Evolutionary conservation across 2,113 vertebrate species (phyloP), one percentile per base, ranked within the genome.

Genomic region (Silurus meridionalis): DNA sequence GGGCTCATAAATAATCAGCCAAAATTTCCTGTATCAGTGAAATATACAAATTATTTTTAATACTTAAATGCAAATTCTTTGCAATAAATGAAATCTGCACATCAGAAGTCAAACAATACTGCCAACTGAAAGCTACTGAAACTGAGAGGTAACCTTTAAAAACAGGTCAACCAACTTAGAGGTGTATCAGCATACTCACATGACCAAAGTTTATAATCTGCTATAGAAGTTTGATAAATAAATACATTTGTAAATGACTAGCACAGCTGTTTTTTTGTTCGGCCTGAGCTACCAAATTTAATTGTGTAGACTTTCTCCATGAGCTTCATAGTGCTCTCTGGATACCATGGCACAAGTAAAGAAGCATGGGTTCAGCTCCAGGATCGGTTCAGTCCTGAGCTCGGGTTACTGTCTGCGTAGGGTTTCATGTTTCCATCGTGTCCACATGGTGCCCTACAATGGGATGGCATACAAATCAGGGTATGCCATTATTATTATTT

Each of bases 121-220:
- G 19, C 21, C 23, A 53, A n/a, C 48, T 75, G 48, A 75, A 53
- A 23, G 50, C 0, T 53, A 11, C 50, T 53, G 72, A 75, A 15
- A 23, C 23, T 11, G 50, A 75, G n/a, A 5, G 52, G 10, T 52
- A 21, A 75, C 50, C 13, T 75, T 75, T 75, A 75, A 75, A 74
- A 75, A 11, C 72, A 75, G 72, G 72, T 75, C 13, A 75, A 52
- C 72, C 72, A 53, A n/a, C 21, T 53, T 75, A 53, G n/a, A 52
- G 0, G 50, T 75, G 10, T 21, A 6, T 17, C 5, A 53, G 48
- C 48, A 52, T n/a, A n/a, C 52, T 53, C 21, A 75, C 21, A 75
- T n/a, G 48, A 50, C 48, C 10, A 6, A 75, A 0, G 8, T 14
- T 53, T 52, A 75, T n/a, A 53, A 75, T 52, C 48, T 75, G 72